Evolutionary conservation across 2,888 invertebrate genomes (phyloP).

Genomic region (Stenolophus ochropezus): DNA sequence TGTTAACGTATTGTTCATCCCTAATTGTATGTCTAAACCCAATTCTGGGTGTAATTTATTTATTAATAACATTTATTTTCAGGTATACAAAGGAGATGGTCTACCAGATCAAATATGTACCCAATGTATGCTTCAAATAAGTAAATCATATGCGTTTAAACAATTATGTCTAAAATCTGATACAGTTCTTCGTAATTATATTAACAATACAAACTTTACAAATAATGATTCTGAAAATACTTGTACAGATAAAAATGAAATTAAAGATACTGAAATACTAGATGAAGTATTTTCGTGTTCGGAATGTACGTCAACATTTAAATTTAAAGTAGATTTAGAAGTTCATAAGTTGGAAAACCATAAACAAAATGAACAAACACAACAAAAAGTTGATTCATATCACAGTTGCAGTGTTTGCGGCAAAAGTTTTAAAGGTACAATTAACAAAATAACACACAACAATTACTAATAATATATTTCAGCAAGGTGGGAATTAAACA

Average conservation of each 20-base stretch:
- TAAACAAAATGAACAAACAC: constrained; percentile 5
- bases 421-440: constrained; percentile 56
- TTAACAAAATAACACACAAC: too few species aligned
- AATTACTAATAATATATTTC: background rate
- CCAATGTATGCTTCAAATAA: constrained; percentile 71
- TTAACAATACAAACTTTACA: constrained; percentile 61
- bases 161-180: constrained; percentile 72
- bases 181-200: constrained; percentile 68
- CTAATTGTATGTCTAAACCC: constrained; percentile 69
- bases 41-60: background rate
- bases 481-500: constrained; percentile 57
- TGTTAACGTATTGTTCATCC: constrained; percentile 72
- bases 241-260: background rate
- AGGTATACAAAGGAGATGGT: constrained; percentile 71
- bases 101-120: constrained; percentile 71
- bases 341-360: constrained; percentile 55
- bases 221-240: constrained; percentile 5
- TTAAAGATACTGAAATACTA: constrained; percentile 13
- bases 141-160: constrained; percentile 70
- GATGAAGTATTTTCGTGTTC: constrained; percentile 31
- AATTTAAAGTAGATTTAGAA: constrained; percentile 58
- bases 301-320: constrained; percentile 40
- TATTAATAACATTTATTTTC: constrained; percentile 26
- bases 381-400: background rate
- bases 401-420: constrained; percentile 44